Base-by-base conservation (phyloP, 1,140 invertebrate genomes). In the Trichonephila inaurata region DNA sequence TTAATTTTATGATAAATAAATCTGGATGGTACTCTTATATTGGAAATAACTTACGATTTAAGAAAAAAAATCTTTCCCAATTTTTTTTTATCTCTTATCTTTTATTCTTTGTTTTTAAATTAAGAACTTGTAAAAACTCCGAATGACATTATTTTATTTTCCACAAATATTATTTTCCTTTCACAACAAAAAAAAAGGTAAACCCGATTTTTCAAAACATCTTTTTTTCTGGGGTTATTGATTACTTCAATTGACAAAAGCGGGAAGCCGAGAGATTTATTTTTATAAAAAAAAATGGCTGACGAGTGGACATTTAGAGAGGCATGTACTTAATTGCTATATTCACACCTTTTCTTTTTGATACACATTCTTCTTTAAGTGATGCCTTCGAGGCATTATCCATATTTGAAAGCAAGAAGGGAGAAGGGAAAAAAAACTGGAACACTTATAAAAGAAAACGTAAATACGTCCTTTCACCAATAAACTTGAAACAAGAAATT, bases 401-500 rank as follows among this genome's bases (percentile, higher is more conserved):
- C 72, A 77, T 77, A 77, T 77, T 19, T 77, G 72, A 77, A 33
- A 6, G 4, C 1, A 77, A 77, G 18, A 77, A 19, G 61, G 19
- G 16, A 62, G 19, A 62, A 12, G 18, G 18, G 18, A 61, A 66
- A 77, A 77, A 77, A 33, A 40, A 40, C 5, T 6, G 72, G 28
- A 77, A 28, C 72, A 40, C 72, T 77, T 77, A 40, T 77, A 77
- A 77, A 77, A 77, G 72, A 77, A 77, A 77, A 40, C 72, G 72
- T 77, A 77, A 77, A 77, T 77, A 40, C 72, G 72, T 77, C 33
- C 72, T 77, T 77, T 33, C 28, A 33, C 72, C 72, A 77, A 77
- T 77, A 77, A 77, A 77, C 72, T 77, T 77, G 72, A 77, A 77
- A 77, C 72, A 77, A 77, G 72, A 77, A 77, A 77, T 77, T 40